Conservation (phyloP, 2,888 invertebrate species). For the Melanchra persicariae region DNA sequence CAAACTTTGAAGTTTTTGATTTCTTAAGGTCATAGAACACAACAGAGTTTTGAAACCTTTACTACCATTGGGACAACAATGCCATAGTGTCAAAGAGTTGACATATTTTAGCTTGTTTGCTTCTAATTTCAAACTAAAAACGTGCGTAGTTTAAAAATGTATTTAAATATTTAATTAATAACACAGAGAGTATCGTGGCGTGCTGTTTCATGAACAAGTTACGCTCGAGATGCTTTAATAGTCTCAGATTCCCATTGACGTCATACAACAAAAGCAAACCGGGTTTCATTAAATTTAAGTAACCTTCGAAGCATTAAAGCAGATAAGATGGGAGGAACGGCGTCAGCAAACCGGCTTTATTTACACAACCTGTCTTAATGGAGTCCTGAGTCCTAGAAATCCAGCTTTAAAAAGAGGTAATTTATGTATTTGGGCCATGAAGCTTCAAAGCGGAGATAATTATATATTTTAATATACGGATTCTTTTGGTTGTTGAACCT, state of each 20-base stretch:
- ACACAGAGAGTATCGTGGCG: neutral
- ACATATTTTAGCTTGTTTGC: no score
- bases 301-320: neutral
- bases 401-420: neutral
- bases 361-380: neutral
- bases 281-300: neutral
- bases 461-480: neutral
- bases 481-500: neutral
- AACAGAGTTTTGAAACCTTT: no score
- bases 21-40: no score
- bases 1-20: no score
- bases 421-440: neutral
- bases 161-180: neutral
- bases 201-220: neutral
- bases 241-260: neutral
- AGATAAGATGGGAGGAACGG: slow-evolving; percentile 1
- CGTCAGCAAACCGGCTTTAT: slow-evolving; percentile 18
- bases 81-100: no score
- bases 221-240: neutral
- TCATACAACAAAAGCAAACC: neutral
- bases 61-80: no score
- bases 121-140: neutral
- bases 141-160: neutral
- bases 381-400: slow-evolving; percentile 4
- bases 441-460: neutral